These are phyloP conservation scores for Augochlora pura DNA, from an alignment of 1,140 invertebrate species.

Conservation along the genomic window DNA sequence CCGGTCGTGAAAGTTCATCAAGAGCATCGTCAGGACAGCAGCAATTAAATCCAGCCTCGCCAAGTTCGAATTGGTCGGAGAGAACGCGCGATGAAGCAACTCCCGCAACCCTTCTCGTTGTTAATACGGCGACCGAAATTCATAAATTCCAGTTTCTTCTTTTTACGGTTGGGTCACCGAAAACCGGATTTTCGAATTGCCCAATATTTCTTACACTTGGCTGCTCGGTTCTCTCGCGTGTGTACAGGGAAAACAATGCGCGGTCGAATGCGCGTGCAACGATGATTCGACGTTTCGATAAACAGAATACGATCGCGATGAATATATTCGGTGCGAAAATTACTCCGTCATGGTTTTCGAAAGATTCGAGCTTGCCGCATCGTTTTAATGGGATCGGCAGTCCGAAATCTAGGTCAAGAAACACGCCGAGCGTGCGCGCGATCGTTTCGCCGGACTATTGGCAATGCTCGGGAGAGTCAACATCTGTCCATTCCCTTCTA, in stretches of 20 bases:
- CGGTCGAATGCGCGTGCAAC: background rate
- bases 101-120: background rate
- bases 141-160: background rate
- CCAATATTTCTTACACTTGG: background rate
- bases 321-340: no score
- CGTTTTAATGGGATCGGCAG: background rate
- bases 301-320: no score
- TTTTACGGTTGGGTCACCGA: background rate
- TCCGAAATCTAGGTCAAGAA: slow-evolving; percentile 52
- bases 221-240: background rate
- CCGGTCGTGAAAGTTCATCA: no score
- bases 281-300: no score
- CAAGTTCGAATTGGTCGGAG: background rate
- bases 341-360: no score
- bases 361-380: no score
- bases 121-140: background rate
- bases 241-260: background rate
- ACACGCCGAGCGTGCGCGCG: background rate
- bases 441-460: background rate
- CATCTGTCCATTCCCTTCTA: no score
- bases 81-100: background rate
- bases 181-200: background rate
- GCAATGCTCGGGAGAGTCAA: background rate
- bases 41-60: no score
- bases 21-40: no score